phyloP scores from a whole-genome alignment of 1,140 invertebrate species.

The Arctopsyche grandis region DNA sequence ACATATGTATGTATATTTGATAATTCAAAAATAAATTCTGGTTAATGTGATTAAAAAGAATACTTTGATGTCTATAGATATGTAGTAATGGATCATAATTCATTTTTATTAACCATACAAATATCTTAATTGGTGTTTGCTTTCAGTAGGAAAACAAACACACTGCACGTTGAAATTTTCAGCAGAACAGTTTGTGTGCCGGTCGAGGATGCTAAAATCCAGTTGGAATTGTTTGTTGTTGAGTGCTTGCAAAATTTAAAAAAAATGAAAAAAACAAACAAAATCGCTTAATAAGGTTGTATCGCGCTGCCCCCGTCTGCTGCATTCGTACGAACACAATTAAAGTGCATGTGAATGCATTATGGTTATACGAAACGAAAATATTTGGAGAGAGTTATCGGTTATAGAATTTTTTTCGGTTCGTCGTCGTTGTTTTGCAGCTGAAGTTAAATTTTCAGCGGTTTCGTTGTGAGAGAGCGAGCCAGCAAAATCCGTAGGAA shows the following conservation, averaged over 20 bases:
- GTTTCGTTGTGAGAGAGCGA: slow-evolving; percentile 21
- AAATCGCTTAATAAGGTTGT: slow-evolving; percentile 32
- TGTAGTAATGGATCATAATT: no score
- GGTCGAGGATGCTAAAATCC: background rate
- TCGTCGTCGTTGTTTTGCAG: background rate
- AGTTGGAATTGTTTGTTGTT: slow-evolving; percentile 6
- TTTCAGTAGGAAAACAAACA: background rate
- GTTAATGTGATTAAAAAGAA: no score
- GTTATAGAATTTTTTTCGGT: background rate
- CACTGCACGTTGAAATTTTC: background rate
- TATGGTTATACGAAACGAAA: background rate
- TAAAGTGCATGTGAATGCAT: background rate
- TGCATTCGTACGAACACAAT: slow-evolving; percentile 34
- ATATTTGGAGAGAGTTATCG: slow-evolving; percentile 19
- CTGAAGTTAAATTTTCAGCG: slow-evolving; percentile 33
- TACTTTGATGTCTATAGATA: no score
- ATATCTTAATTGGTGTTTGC: slow-evolving; percentile 14
- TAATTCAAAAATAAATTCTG: no score
- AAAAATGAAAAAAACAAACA: no score
- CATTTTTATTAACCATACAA: background rate
- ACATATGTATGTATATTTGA: no score
- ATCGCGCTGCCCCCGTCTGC: background rate
- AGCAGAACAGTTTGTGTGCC: background rate
- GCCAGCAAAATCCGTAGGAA: slow-evolving; percentile 10
- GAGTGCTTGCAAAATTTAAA: background rate